Base-by-base conservation (phyloP, 35 echinoderm and acorn worm species). In the Anneissia japonica region DNA sequence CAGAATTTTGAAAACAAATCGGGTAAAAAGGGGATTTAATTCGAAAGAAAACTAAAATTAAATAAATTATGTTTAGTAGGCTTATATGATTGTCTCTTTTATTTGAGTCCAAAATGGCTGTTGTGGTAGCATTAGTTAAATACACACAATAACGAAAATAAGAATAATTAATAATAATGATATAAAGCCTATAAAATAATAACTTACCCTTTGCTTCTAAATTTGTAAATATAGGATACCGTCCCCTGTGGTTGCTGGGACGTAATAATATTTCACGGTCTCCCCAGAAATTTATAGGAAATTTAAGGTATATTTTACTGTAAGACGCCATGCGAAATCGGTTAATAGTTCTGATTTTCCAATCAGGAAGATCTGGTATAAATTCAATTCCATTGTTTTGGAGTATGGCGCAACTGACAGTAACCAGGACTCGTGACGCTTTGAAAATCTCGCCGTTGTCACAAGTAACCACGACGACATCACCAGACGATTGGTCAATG, bases 251-350 rank as follows among this genome's bases (percentile, higher is more conserved):
- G 7, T 40, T 11, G 45, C 76, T 38, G 30, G 55, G 16, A 78
- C 84, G 37, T 1, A 90, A 36, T 1, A 90, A 56, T 13, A 31
- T 35, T 64, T 90, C 74, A 21, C 3, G 29, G 37, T 84, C 46
- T 30, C 77, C 88, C 88, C 88, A 90, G 40, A 90, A 90, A 74
- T 55, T 74, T 16, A n/a, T 23, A 32, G 81, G 81, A 79, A 90
- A 90, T 23, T 75, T 84, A 30, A 90, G 30, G 30, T 46, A 90
- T 46, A 90, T 84, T 31, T 38, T 46, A 0, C 72, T 72, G 51
- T 90, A 84, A 0, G 38, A 17, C 33, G 74, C 74, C 74, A 79
- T 72, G 12, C 30, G 38, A 36, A 84, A 77, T 26, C 84, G 81
- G 23, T 76, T 77, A 14, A 90, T 46, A 13, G 33, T 46, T 7